Conservation (phyloP, 2,797 vertebrate genomes). For the Acanthornis magna region DNA sequence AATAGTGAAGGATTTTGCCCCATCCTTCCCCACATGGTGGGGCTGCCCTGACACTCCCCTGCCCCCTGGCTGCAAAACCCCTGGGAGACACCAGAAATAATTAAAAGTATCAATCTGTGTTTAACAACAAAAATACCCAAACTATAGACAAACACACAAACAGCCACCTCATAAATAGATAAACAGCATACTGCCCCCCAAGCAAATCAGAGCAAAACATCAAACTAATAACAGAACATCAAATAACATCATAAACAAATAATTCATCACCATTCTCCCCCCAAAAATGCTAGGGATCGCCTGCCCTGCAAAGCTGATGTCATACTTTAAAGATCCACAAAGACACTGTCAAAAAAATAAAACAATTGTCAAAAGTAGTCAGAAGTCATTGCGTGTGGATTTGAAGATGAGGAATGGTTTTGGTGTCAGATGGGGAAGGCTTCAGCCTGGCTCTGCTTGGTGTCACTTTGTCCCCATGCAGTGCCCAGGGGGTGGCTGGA, state of each 20-base stretch:
- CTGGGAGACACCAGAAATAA: neutral
- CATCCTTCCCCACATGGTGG: fast-evolving
- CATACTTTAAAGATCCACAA: too few relatives aligned
- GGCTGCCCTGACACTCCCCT: neutral
- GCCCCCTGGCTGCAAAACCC: neutral
- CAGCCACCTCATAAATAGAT: neutral
- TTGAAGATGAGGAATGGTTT: neutral
- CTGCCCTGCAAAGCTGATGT: neutral
- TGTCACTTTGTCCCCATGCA: neutral
- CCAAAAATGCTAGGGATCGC: neutral
- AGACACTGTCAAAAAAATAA: neutral
- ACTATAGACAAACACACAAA: neutral
- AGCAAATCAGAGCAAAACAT: neutral
- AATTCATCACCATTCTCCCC: neutral
- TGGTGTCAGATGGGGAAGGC: neutral
- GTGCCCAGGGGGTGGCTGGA: neutral
- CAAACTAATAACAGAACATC: neutral
- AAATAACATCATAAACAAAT: neutral
- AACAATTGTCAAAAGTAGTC: neutral
- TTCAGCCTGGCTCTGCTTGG: neutral
- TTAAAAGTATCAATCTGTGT: neutral
- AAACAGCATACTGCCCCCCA: neutral
- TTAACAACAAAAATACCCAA: neutral
- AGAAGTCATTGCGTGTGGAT: neutral
- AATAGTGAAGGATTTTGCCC: neutral